Evolutionary conservation across 1,140 invertebrate genomes (phyloP).

Genomic region (Drosophila azteca): DNA sequence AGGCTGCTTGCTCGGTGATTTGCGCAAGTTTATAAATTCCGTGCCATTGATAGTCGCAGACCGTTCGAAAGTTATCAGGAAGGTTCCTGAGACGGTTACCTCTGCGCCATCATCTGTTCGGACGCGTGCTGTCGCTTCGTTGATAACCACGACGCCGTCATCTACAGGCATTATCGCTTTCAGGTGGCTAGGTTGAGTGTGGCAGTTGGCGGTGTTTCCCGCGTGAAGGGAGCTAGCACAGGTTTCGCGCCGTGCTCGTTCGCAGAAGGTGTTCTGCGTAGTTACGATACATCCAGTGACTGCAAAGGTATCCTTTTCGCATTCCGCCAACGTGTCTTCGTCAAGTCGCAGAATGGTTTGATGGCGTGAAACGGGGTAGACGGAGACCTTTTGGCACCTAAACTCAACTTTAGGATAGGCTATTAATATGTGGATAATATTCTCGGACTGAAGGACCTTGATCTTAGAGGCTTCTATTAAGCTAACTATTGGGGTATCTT

Average conservation of each 20-base stretch:
- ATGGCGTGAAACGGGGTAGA: constrained; percentile 26
- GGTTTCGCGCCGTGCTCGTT: constrained; percentile 20
- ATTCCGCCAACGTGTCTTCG: constrained; percentile 37
- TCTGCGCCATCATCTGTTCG: constrained; percentile 14
- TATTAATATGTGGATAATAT: no score
- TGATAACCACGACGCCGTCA: constrained; percentile 34
- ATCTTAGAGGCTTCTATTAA: constrained; percentile 21
- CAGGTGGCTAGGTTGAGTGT: constrained; percentile 29
- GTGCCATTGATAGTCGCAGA: constrained; percentile 17
- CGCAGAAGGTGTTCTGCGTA: constrained; percentile 19
- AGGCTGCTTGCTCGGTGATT: constrained; percentile 1
- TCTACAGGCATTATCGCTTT: constrained; percentile 13
- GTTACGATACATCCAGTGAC: constrained; percentile 26
- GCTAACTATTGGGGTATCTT: constrained; percentile 16
- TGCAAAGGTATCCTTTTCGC: constrained; percentile 16
- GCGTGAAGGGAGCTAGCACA: constrained; percentile 32
- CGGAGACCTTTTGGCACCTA: constrained; percentile 20
- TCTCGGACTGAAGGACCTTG: no score
- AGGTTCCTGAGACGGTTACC: constrained; percentile 18
- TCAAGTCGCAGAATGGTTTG: constrained; percentile 26
- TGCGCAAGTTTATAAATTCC: constrained; percentile 3
- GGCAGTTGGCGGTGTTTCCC: constrained; percentile 28
- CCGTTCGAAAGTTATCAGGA: constrained; percentile 23
- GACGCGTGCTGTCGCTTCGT: constrained; percentile 17
- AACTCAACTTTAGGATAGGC: no score